A percentile compares a stretch with the other conserved stretches of the same genome.
phyloP scores from a whole-genome alignment of 2,797 vertebrate genomes.

The Adrianichthys oophorus region DNA sequence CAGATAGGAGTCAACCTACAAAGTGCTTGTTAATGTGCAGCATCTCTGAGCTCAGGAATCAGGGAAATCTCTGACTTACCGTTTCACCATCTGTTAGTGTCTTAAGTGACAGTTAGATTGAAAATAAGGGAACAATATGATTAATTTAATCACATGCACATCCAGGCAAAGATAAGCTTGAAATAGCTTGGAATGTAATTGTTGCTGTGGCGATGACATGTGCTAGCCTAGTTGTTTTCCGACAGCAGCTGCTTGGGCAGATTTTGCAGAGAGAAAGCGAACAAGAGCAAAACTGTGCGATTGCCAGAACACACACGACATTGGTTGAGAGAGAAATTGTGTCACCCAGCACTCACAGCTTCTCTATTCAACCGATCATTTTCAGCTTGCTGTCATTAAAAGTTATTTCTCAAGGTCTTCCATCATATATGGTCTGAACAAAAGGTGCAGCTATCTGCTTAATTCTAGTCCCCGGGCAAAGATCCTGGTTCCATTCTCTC shows the following conservation, averaged over 20 bases:
- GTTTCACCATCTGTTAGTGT: conserved; percentile 20
- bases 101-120: conserved; percentile 54
- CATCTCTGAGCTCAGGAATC: conserved; percentile 24
- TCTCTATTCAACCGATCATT: conserved; percentile 34
- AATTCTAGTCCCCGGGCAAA: conserved; percentile 51
- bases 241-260: conserved; percentile 36
- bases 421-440: conserved; percentile 41
- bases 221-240: conserved; percentile 51
- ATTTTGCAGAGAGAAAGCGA: conserved; percentile 46
- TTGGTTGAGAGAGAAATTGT: conserved; percentile 22
- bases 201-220: conserved; percentile 65
- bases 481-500: conserved; percentile 35
- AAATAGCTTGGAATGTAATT: conserved; percentile 57
- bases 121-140: conserved; percentile 47
- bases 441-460: conserved; percentile 57
- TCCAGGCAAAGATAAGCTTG: conserved; percentile 49
- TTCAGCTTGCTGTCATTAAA: conserved; percentile 29
- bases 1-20: conserved; percentile 39
- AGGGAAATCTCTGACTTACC: conserved; percentile 24
- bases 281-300: conserved; percentile 21
- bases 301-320: conserved; percentile 7
- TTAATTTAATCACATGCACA: conserved; percentile 47
- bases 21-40: conserved; percentile 39
- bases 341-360: conserved; percentile 31
- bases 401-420: conserved; percentile 41